phyloP scores from a whole-genome alignment of 1,140 invertebrate genomes.

The Calliopsis andreniformis region DNA sequence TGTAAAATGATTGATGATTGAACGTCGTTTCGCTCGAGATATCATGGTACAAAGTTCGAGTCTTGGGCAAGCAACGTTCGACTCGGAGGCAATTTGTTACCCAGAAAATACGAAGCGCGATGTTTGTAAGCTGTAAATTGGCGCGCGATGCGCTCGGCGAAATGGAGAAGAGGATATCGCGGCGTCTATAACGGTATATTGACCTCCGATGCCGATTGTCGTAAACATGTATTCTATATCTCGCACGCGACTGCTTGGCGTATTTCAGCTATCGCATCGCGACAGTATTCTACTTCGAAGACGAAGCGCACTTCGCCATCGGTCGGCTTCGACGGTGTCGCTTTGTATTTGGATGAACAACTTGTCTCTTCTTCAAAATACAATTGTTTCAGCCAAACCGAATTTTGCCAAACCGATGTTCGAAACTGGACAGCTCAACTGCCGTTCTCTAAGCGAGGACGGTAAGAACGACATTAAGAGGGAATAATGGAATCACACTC shows the following conservation, averaged over 20 bases:
- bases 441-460: no score
- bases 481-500: no score
- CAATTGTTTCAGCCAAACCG: no score
- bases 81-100: not conserved
- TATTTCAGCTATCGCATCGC: constrained; percentile 4
- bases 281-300: not conserved
- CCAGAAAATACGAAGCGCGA: not conserved
- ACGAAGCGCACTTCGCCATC: not conserved
- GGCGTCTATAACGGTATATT: constrained; percentile 60
- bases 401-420: no score
- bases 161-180: constrained; percentile 38
- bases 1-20: no score
- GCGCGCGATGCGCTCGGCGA: constrained; percentile 17
- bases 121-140: not conserved
- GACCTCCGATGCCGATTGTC: constrained; percentile 56
- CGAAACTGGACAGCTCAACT: no score
- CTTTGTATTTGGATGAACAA: no score
- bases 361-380: no score
- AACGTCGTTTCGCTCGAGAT: no score
- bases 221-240: constrained; percentile 44
- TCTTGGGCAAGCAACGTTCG: not conserved
- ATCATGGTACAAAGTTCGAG: no score
- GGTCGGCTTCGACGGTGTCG: no score
- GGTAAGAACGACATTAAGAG: no score
- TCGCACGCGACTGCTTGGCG: constrained; percentile 26